phyloP scores from a whole-genome alignment of 2,113 vertebrate genomes.

The Rhinoderma darwinii region DNA sequence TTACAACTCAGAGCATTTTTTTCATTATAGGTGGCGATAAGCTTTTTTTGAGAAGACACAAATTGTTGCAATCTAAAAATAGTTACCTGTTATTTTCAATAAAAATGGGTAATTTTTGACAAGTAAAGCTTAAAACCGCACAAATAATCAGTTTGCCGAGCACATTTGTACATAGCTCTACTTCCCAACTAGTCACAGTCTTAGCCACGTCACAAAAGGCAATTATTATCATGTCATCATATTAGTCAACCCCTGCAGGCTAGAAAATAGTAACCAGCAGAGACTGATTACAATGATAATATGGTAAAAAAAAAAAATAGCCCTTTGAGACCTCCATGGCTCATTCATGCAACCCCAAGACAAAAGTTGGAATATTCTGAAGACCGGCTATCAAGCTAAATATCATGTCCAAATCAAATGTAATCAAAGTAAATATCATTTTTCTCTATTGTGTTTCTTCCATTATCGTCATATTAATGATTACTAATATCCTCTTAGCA shows the following conservation, averaged over 20 bases:
- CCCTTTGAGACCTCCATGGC: background rate
- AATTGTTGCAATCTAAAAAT: background rate
- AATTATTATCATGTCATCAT: background rate
- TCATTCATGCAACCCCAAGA: background rate
- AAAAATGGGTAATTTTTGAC: background rate
- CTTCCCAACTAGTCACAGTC: background rate
- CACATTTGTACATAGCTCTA: background rate
- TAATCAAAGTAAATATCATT: background rate
- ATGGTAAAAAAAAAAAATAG: background rate
- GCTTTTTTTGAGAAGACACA: background rate
- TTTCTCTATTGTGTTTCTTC: conserved; percentile 10
- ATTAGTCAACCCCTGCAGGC: background rate
- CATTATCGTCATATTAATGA: conserved; percentile 18
- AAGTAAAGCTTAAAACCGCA: background rate
- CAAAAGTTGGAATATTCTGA: background rate
- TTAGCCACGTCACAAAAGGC: background rate
- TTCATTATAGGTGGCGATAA: background rate
- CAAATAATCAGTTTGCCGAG: background rate
- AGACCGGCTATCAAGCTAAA: background rate
- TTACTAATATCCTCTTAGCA: conserved; percentile 27
- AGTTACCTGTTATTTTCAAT: background rate
- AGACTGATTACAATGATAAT: conserved; percentile 25
- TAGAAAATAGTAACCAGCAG: conserved; percentile 4
- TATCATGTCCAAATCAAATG: background rate
- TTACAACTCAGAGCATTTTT: background rate